phyloP scores from a whole-genome alignment of 2,797 vertebrate species.

The Spinus olivaceus region DNA sequence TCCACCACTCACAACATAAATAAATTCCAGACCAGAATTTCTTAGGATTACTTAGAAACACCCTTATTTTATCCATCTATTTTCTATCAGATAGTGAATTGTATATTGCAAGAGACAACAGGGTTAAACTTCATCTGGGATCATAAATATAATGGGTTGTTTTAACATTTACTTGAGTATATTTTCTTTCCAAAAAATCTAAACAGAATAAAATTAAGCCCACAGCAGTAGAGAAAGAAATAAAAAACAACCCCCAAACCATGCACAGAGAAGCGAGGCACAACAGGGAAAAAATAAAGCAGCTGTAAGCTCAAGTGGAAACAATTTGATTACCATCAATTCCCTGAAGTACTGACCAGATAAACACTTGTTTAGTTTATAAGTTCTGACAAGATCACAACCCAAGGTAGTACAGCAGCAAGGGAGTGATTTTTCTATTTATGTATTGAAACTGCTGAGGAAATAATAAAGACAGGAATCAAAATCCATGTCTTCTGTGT shows the following conservation, averaged over 20 bases:
- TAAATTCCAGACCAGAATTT: background rate
- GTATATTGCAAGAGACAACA: background rate
- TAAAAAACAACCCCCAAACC: background rate
- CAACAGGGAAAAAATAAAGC: background rate
- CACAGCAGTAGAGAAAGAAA: background rate
- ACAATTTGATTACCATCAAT: slow-evolving; percentile 44
- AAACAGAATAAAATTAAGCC: background rate
- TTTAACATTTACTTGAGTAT: background rate
- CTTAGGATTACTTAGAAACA: background rate
- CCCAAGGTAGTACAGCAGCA: background rate
- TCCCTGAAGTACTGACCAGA: slow-evolving; percentile 31
- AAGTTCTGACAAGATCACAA: slow-evolving; percentile 43
- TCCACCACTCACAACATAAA: background rate
- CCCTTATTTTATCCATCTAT: background rate
- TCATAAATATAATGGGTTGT: background rate
- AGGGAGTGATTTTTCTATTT: background rate
- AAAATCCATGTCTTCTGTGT: background rate
- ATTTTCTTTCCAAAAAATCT: background rate
- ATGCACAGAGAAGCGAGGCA: background rate
- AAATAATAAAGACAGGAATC: slow-evolving; percentile 3
- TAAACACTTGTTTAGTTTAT: slow-evolving; percentile 33
- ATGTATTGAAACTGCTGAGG: slow-evolving; percentile 8
- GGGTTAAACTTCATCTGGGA: background rate
- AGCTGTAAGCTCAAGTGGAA: slow-evolving; percentile 31
- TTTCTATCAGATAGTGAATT: background rate